phyloP scores from a whole-genome alignment of 2,888 invertebrate species.

The Chouioia cunea region DNA sequence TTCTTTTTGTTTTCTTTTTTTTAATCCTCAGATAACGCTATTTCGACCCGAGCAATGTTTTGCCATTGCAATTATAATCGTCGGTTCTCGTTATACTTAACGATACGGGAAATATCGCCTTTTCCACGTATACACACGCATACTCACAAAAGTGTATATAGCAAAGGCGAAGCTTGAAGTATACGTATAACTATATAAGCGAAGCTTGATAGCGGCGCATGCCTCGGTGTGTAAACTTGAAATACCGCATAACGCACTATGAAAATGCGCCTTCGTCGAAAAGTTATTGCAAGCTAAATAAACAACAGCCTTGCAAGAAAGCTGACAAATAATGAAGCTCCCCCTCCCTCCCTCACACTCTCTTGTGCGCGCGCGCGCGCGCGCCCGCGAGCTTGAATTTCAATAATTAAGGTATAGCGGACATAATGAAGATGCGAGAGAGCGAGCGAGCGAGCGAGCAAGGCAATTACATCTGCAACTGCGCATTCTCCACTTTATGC shows the following conservation, averaged over 20 bases:
- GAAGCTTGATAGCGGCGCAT: not conserved
- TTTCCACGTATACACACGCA: slow-evolving; percentile 46
- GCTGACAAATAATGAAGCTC: too few species aligned
- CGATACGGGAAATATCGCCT: slow-evolving; percentile 52
- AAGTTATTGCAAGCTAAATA: too few species aligned
- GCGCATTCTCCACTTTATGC: slow-evolving; percentile 16
- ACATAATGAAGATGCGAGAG: too few species aligned
- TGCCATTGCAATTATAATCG: slow-evolving; percentile 55
- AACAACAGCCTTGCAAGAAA: too few species aligned
- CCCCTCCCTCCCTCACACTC: too few species aligned
- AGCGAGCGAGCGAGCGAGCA: slow-evolving; percentile 5
- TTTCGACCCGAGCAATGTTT: slow-evolving; percentile 54
- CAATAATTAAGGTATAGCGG: too few species aligned
- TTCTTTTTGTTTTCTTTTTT: slow-evolving; percentile 27
- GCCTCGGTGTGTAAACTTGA: not conserved
- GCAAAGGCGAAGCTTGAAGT: too few species aligned
- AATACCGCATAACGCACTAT: not conserved
- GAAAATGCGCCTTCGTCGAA: not conserved
- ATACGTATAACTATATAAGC: slow-evolving; percentile 30
- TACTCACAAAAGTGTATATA: too few species aligned
- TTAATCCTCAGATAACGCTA: slow-evolving; percentile 53
- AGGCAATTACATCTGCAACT: slow-evolving; percentile 9
- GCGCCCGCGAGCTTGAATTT: not conserved
- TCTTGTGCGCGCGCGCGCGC: not conserved
- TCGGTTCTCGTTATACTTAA: slow-evolving; percentile 53